These are phyloP conservation scores for Sebastes aleutianus DNA, from an alignment of 2,797 vertebrate genomes.

Conservation along the genomic window DNA sequence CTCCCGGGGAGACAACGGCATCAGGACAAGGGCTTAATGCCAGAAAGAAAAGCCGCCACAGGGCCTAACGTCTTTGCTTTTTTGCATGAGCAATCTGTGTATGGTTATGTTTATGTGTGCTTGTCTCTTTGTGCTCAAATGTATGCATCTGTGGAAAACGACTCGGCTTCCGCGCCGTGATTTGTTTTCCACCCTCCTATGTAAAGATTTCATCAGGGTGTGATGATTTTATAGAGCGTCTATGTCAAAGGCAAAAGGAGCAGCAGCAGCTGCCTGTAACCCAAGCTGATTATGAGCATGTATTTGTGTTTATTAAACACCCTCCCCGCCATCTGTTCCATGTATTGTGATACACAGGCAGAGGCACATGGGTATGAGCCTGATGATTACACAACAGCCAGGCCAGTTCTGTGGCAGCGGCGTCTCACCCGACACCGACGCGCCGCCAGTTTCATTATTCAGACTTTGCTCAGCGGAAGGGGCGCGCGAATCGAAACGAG, in stretches of 20 bases:
- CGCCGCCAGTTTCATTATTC: slow-evolving; percentile 59
- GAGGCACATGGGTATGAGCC: slow-evolving; percentile 60
- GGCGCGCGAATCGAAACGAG: slow-evolving; percentile 8
- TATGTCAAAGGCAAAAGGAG: slow-evolving; percentile 43
- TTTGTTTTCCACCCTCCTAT: slow-evolving; percentile 11
- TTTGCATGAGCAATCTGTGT: background rate
- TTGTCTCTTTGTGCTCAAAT: slow-evolving; percentile 3
- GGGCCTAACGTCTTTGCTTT: slow-evolving; percentile 15
- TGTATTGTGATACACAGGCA: slow-evolving; percentile 71
- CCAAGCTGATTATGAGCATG: slow-evolving; percentile 66
- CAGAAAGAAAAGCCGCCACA: slow-evolving; percentile 26
- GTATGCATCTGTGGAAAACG: background rate
- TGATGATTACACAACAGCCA: slow-evolving; percentile 73
- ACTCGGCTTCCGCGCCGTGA: background rate
- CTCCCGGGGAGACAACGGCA: slow-evolving; percentile 9
- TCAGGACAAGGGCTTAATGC: slow-evolving; percentile 35
- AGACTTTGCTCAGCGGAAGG: slow-evolving; percentile 34
- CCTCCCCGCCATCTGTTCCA: slow-evolving; percentile 75
- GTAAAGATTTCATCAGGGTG: slow-evolving; percentile 11
- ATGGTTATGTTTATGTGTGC: background rate
- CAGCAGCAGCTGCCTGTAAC: slow-evolving; percentile 72
- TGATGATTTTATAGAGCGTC: slow-evolving; percentile 40
- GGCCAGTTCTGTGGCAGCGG: slow-evolving; percentile 37
- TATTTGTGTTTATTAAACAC: slow-evolving; percentile 80
- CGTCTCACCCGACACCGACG: slow-evolving; percentile 56